These are phyloP conservation scores for Hephaestus fuliginosus DNA, from an alignment of 2,797 vertebrate species.

Conservation along the genomic window DNA sequence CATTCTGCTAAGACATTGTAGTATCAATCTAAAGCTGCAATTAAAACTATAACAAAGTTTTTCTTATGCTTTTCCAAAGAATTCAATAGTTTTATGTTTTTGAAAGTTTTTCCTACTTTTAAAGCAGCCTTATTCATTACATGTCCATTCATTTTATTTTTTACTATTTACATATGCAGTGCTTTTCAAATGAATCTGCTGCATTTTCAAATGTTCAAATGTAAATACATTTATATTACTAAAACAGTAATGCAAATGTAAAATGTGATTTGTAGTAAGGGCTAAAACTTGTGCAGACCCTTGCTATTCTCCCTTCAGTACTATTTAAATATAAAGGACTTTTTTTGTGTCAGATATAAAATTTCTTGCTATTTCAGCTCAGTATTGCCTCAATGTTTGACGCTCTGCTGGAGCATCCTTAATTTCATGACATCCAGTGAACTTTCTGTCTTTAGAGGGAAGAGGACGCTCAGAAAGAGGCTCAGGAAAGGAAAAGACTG, in stretches of 20 bases:
- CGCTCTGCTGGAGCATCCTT: neutral
- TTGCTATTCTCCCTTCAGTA: neutral
- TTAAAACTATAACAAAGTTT: neutral
- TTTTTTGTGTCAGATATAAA: too few relatives aligned
- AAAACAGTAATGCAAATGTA: neutral
- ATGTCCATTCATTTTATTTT: too few relatives aligned
- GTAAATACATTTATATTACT: too few relatives aligned
- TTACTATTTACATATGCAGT: too few relatives aligned
- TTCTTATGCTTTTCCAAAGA: too few relatives aligned
- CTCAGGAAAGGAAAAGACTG: conserved; percentile 80
- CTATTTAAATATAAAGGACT: too few relatives aligned
- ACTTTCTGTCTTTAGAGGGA: conserved; percentile 81
- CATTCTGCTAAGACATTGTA: neutral
- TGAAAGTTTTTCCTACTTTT: neutral
- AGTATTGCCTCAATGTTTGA: neutral
- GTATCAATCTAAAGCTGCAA: neutral
- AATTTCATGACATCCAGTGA: neutral
- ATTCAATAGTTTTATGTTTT: too few relatives aligned
- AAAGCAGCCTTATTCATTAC: neutral
- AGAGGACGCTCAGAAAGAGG: conserved; percentile 82
- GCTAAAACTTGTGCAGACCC: neutral
- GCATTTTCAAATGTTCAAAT: too few relatives aligned
- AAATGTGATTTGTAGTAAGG: neutral
- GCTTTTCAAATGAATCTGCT: too few relatives aligned
- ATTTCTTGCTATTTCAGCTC: neutral